Base-by-base conservation (phyloP, 2,113 vertebrate genomes). In the Eidolon helvum region DNA sequence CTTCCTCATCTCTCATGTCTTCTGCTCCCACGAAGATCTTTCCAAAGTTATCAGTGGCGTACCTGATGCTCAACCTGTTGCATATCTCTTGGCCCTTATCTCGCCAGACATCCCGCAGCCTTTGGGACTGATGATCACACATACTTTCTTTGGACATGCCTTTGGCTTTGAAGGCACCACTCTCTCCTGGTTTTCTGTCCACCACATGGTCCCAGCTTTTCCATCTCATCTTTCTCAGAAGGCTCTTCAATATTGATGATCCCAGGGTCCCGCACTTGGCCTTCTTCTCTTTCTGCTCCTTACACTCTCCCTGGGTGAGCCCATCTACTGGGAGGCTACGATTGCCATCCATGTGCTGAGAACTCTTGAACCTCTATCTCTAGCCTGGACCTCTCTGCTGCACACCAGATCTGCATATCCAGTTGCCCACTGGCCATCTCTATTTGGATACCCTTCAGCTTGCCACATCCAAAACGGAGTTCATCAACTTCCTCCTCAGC, bases 271-370 rank as follows among this genome's bases (percentile, higher is more conserved):
- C 61, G 30, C 30, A 1, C 59, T 35, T 53, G 88, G 74, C 40
- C 9, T 28, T 59, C 48, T n/a, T 78, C 26, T 43, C 57, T 84
- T 71, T 57, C 38, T 1, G 6, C 18, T 66, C 48, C 43, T 84
- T 43, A 38, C 0, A 2, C 2, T 24, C 33, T 40, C 15, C 0
- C 19, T 38, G 57, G 53, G n/a, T 16, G 33, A 77, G 61, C 22
- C 93, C 65, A 16, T 50, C 65, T 26, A 10, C 1, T 7, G 61
- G 24, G 75, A 57, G 48, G n/a, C 40, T 6, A 5, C 10, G 26
- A 3, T n/a, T 24, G 10, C 35, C 59, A 0, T 45, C 22, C 5
- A 1, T 0, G 18, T 45, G 18, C 28, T 5, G 0, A 28, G 22
- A 65, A 72, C 63, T 55, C 53, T 53, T 33, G 30, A 61, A 30